Evolutionary conservation across 2,113 vertebrate genomes (phyloP), one percentile per base, ranked within the genome.

Genomic region (Plectropomus leopardus): DNA sequence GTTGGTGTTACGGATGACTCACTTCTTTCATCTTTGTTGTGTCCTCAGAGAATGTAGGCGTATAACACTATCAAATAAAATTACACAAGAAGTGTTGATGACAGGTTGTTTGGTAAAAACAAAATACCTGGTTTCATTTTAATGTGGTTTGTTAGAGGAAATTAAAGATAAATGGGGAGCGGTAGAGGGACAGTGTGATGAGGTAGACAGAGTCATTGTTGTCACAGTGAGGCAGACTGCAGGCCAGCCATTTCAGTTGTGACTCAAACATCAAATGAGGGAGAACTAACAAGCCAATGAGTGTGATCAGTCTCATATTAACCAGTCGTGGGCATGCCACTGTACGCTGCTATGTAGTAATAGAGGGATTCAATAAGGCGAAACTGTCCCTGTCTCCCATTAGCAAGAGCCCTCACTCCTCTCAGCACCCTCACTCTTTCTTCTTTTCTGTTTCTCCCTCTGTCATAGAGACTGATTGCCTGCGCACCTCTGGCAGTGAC

Each of bases 301-400:
- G 47, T 53, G 55, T 57, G 67, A 82, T 83, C 70, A 73, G 30
- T 44, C 40, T 72, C 75, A 51, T 30, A n/a, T 67, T 19, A 61
- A 76, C 32, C 72, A 36, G 53, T 51, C 7, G 2, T 1, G 55
- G 81, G 73, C 81, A 61, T 74, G 32, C 21, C 0, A 14, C 61
- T 5, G 44, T 14, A 3, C 53, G 79, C 72, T 13, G 11, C 66
- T 3, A 17, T n/a, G 65, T 34, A 17, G 32, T 87, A 86, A 90
- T 84, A 60, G 64, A 92, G 69, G 23, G 72, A 60, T 83, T 83
- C 54, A 79, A 85, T 85, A 88, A 86, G 36, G 30, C 36, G 5
- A 74, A 80, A 11, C 21, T 23, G 63, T 85, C 58, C 47, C 72
- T 53, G 57, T 77, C 71, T 80, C 65, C 78, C 64, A 30, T 78